Base-by-base conservation (phyloP, 2,797 vertebrate genomes). In the Spinus pinus region DNA sequence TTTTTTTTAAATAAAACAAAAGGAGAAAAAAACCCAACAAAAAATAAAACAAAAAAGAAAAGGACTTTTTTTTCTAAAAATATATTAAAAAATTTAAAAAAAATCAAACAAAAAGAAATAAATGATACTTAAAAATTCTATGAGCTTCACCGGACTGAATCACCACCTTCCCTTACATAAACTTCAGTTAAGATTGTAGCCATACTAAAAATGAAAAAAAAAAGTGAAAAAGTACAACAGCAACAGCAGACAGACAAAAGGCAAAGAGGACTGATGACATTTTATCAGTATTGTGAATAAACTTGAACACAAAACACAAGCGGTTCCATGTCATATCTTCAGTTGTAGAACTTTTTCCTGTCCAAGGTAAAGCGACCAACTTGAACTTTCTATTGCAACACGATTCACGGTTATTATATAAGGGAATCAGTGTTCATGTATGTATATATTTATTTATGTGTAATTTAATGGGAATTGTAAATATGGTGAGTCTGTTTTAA, bases 381-480 rank as follows among this genome's bases (percentile, higher is more conserved):
- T 99, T 99, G 99, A 99, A 99, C 99, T 98, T 98, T 98, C 98
- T 98, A 94, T 98, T 98, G 98, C 98, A 98, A 99, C 99, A 99
- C 98, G 98, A 98, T 99, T 99, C 99, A 94, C 98, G 93, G 98
- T 99, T 99, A 95, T 96, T 97, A 98, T 98, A 99, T 99, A 99
- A 99, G 99, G 99, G 99, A 99, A 99, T 99, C 99, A 98, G 99
- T 99, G 99, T 99, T 99, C 98, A 99, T 98, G 98, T 99, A 99
- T 99, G 99, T 99, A 99, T 98, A 99, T 99, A 99, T 99, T 99
- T 99, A 99, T 99, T 99, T 99, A 99, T 99, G 99, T 99, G 99
- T 99, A 99, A 99, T 99, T 99, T 99, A 99, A 99, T 99, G 99
- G 99, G 99, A 99, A 99, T 98, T 99, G 99, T 99, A 99, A 99